phyloP scores from a whole-genome alignment of 2,797 vertebrate species.

The Poliocrania exsul region DNA sequence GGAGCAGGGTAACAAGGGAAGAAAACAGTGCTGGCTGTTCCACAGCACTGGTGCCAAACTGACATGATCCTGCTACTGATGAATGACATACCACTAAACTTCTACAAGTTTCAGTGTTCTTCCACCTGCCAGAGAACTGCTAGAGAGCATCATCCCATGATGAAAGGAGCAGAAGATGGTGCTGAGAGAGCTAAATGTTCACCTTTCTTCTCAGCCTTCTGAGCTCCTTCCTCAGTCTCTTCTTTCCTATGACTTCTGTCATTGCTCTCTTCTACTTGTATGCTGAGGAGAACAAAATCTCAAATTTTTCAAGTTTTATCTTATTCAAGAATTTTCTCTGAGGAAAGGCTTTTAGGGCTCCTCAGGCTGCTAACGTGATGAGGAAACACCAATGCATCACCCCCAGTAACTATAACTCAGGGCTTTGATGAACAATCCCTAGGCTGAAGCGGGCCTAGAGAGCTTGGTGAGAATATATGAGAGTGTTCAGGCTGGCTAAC shows the following conservation, averaged over 20 bases:
- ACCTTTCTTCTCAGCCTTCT: background rate
- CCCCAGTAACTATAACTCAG: background rate
- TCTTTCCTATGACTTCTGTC: background rate
- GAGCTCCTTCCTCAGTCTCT: background rate
- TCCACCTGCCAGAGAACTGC: background rate
- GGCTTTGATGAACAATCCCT: background rate
- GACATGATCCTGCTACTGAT: background rate
- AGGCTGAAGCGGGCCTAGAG: background rate
- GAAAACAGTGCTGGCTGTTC: background rate
- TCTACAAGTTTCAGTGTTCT: background rate
- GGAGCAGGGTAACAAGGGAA: background rate
- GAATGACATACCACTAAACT: background rate
- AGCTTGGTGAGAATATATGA: background rate
- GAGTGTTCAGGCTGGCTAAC: background rate
- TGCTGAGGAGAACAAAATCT: background rate
- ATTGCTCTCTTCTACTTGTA: background rate
- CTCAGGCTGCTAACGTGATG: background rate
- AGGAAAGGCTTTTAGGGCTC: background rate
- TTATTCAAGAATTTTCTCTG: background rate
- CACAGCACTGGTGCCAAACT: background rate
- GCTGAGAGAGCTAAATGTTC: background rate
- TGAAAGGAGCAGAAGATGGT: background rate
- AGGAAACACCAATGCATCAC: background rate
- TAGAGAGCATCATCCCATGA: background rate
- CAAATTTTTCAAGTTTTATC: background rate